Evolutionary conservation across 2,113 vertebrate species (phyloP).

Genomic region (Uria aalge): DNA sequence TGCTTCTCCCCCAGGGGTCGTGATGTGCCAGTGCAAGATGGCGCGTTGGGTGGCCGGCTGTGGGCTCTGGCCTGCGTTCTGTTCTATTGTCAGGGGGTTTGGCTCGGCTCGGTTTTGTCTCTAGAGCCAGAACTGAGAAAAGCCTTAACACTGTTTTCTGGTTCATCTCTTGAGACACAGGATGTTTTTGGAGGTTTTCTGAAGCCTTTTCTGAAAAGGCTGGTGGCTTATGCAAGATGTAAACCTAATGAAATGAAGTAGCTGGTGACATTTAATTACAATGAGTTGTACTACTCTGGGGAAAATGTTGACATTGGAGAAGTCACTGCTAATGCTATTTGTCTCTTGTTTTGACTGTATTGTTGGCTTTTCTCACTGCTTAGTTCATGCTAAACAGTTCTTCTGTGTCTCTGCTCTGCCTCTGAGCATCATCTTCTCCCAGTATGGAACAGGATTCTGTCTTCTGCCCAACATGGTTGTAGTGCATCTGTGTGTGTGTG

Average conservation of each 20-base stretch:
- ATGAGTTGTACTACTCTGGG: not conserved
- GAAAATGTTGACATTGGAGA: not conserved
- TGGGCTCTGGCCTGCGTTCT: not conserved
- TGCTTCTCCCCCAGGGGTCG: fast-evolving
- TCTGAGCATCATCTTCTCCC: not conserved
- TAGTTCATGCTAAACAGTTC: not conserved
- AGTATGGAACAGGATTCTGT: not conserved
- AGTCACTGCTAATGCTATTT: not conserved
- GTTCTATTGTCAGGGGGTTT: fast-evolving
- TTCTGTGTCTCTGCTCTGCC: not conserved
- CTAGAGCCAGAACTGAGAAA: not conserved
- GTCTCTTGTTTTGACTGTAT: not conserved
- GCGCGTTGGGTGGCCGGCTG: not conserved
- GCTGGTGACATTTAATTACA: not conserved
- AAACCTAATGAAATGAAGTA: not conserved
- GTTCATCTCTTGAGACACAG: not conserved
- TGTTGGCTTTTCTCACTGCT: not conserved
- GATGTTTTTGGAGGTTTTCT: not conserved
- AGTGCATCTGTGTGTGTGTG: too few relatives aligned
- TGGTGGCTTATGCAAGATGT: not conserved
- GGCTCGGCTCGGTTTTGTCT: not conserved
- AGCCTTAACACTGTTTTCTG: not conserved
- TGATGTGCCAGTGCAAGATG: not conserved
- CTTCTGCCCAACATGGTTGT: not conserved
- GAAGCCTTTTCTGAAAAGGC: not conserved